Conservation (phyloP, 2,888 invertebrate genomes). For the Chrysotoxum bicinctum region DNA sequence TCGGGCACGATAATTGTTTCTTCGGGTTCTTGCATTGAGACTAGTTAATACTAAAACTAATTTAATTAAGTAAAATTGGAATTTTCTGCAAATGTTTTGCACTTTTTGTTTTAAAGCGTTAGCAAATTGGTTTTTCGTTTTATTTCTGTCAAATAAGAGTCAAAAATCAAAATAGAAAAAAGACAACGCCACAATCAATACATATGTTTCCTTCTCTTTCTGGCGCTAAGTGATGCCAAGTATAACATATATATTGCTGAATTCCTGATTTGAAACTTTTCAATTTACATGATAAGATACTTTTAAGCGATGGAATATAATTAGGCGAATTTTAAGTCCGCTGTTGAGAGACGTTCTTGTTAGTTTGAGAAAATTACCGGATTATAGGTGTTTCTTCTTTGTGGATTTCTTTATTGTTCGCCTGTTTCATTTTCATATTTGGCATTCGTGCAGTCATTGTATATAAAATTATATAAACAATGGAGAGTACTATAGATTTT, state of each 20-base stretch:
- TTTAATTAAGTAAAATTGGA: conserved; percentile 56
- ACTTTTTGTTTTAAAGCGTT: conserved; percentile 67
- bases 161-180: conserved; percentile 68
- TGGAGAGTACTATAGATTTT: too few relatives aligned
- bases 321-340: too few relatives aligned
- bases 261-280: neutral
- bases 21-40: conserved; percentile 71
- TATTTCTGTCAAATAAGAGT: conserved; percentile 65
- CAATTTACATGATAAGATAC: too few relatives aligned
- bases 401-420: too few relatives aligned
- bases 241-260: neutral
- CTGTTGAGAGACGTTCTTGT: too few relatives aligned
- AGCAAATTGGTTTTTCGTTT: conserved; percentile 68
- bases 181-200: neutral
- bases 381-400: too few relatives aligned
- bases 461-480: too few relatives aligned
- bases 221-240: conserved; percentile 20
- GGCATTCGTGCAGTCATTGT: too few relatives aligned
- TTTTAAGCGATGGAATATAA: too few relatives aligned
- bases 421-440: too few relatives aligned
- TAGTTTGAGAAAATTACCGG: too few relatives aligned
- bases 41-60: neutral
- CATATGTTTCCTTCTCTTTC: neutral
- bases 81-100: conserved; percentile 55
- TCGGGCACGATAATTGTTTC: conserved; percentile 36